phyloP scores from a whole-genome alignment of 2,888 invertebrate genomes.

The Dione vanillae region DNA sequence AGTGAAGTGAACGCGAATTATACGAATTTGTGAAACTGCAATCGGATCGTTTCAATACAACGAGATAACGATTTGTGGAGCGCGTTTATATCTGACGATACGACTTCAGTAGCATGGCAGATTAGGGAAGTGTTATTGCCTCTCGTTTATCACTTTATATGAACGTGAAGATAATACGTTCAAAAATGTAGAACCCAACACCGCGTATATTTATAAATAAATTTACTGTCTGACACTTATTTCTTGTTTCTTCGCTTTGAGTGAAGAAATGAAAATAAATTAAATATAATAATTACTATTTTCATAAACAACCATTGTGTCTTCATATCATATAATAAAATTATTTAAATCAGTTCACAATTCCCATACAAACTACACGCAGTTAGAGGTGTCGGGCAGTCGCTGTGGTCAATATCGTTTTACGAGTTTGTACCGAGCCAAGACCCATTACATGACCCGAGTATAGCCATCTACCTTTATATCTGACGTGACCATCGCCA shows the following conservation, averaged over 20 bases:
- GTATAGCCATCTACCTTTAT: conserved; percentile 19
- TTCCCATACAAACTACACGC: conserved; percentile 6
- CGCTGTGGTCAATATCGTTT: conserved; percentile 31
- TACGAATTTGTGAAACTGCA: conserved; percentile 25
- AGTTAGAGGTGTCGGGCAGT: conserved; percentile 19
- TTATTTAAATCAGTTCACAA: conserved; percentile 20
- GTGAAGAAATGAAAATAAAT: too few relatives aligned
- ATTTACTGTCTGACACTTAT: too few relatives aligned
- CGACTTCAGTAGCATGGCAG: too few relatives aligned
- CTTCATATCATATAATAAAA: background rate
- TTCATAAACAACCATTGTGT: background rate
- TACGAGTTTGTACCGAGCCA: conserved; percentile 30
- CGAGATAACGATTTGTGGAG: conserved; percentile 11
- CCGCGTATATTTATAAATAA: too few relatives aligned
- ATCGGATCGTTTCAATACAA: conserved; percentile 9
- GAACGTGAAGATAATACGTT: too few relatives aligned
- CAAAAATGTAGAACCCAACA: too few relatives aligned
- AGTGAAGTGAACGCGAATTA: conserved; percentile 18
- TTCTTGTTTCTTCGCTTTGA: too few relatives aligned
- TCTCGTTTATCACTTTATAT: background rate
- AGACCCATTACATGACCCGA: conserved; percentile 33
- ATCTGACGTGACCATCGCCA: conserved; percentile 3
- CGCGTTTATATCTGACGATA: background rate
- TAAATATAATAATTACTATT: background rate
- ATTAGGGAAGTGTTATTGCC: background rate